These are phyloP conservation scores for Heliconius eleuchia DNA, from an alignment of 1,140 invertebrate species.

Conservation along the genomic window DNA sequence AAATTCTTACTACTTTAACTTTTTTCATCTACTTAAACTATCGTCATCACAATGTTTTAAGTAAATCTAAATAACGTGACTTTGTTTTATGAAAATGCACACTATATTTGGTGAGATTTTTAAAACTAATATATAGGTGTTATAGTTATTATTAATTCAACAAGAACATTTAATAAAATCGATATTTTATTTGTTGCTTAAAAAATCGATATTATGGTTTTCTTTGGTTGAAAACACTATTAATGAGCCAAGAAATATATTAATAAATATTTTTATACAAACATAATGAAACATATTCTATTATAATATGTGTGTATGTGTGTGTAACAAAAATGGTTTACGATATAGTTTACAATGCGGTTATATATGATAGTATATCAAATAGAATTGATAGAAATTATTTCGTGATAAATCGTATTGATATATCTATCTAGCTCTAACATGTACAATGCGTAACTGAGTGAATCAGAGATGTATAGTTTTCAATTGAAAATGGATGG, in stretches of 20 bases:
- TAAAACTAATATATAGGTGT: conserved; percentile 13
- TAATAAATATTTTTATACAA: background rate
- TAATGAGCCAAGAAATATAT: background rate
- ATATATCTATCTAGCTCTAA: too few relatives aligned
- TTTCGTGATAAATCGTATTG: background rate
- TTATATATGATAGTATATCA: background rate
- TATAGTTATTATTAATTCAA: background rate
- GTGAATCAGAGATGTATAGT: too few relatives aligned
- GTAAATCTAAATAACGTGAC: conserved; percentile 37
- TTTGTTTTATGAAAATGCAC: conserved; percentile 41
- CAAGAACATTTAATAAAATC: conserved; percentile 7
- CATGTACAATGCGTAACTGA: too few relatives aligned
- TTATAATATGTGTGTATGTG: too few relatives aligned
- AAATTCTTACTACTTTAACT: conserved; percentile 30
- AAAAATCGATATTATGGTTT: conserved; percentile 8
- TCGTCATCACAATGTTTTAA: conserved; percentile 59
- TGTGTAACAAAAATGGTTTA: background rate
- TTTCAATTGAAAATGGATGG: too few relatives aligned
- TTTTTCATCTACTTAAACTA: conserved; percentile 51
- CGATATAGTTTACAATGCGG: background rate
- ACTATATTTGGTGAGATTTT: conserved; percentile 44
- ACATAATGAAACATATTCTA: background rate
- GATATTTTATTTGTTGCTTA: background rate
- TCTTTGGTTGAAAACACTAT: background rate
- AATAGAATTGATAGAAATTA: background rate